Evolutionary conservation across 2,113 vertebrate species (phyloP).

Genomic region (Pavo muticus): DNA sequence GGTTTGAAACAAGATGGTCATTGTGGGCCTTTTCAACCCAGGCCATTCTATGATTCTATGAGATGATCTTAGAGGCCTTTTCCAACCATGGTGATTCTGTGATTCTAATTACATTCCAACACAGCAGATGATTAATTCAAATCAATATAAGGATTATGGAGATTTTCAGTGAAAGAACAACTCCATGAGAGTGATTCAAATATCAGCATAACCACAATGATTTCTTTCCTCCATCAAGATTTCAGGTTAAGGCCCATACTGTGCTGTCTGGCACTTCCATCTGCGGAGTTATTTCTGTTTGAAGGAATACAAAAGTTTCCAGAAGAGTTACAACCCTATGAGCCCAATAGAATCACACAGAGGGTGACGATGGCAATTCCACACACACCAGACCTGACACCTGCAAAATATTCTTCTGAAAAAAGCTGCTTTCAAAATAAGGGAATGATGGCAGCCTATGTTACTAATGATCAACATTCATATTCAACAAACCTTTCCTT

Average conservation of each 20-base stretch:
- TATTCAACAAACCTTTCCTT: background rate
- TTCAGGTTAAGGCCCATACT: background rate
- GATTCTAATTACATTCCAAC: background rate
- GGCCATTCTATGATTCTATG: too few relatives aligned
- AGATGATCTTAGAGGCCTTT: too few relatives aligned
- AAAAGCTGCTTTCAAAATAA: background rate
- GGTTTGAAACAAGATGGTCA: too few relatives aligned
- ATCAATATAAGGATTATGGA: background rate
- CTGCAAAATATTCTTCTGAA: background rate
- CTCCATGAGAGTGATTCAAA: background rate
- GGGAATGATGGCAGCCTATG: background rate
- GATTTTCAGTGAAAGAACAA: background rate
- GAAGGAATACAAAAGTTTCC: background rate
- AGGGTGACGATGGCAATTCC: fast-evolving
- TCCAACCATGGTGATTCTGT: too few relatives aligned
- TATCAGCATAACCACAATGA: background rate
- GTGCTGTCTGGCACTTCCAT: background rate
- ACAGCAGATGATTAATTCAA: background rate
- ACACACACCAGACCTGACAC: background rate
- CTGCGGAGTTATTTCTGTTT: background rate
- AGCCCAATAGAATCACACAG: background rate
- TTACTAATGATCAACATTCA: background rate
- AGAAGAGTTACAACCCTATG: background rate
- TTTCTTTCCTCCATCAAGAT: background rate
- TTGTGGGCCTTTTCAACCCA: too few relatives aligned